These are phyloP conservation scores for Melinaea marsaeus DNA, from an alignment of 2,888 invertebrate genomes.

Conservation along the genomic window DNA sequence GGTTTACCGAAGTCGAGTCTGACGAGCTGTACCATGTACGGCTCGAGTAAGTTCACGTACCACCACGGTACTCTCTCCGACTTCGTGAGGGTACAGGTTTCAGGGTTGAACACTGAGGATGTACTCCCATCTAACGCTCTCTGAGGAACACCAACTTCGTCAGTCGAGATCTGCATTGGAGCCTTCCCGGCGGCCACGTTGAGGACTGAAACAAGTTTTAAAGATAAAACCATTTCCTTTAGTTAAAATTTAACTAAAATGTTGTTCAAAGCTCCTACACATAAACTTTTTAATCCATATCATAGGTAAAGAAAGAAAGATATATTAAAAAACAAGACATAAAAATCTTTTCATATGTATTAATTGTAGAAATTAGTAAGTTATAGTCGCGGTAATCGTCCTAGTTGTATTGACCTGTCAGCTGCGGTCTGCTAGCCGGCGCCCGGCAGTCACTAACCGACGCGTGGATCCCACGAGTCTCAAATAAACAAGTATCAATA, in stretches of 20 bases:
- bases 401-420: neutral
- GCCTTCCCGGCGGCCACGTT: slow-evolving; percentile 97
- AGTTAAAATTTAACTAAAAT: too few relatives aligned
- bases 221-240: too few relatives aligned
- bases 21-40: slow-evolving; percentile 96
- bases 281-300: too few relatives aligned
- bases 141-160: slow-evolving; percentile 90
- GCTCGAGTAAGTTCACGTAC: slow-evolving; percentile 96
- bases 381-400: too few relatives aligned
- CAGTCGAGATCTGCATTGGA: slow-evolving; percentile 94
- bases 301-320: too few relatives aligned
- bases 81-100: slow-evolving; percentile 92
- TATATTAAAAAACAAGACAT: too few relatives aligned
- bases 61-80: slow-evolving; percentile 93
- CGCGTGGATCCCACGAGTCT: slow-evolving; percentile 25
- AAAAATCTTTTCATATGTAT: too few relatives aligned
- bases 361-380: too few relatives aligned
- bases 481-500: slow-evolving; percentile 4
- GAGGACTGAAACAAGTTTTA: slow-evolving; percentile 79
- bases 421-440: neutral
- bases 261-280: too few relatives aligned
- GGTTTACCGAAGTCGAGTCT: slow-evolving; percentile 93
- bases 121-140: slow-evolving; percentile 95
- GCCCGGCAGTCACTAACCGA: slow-evolving; percentile 17
- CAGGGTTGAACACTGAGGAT: slow-evolving; percentile 86